A percentile compares a stretch with the other conserved stretches of the same genome.
These are phyloP conservation scores for Pitta sordida DNA, from an alignment of 2,113 vertebrate species.

Conservation along the genomic window DNA sequence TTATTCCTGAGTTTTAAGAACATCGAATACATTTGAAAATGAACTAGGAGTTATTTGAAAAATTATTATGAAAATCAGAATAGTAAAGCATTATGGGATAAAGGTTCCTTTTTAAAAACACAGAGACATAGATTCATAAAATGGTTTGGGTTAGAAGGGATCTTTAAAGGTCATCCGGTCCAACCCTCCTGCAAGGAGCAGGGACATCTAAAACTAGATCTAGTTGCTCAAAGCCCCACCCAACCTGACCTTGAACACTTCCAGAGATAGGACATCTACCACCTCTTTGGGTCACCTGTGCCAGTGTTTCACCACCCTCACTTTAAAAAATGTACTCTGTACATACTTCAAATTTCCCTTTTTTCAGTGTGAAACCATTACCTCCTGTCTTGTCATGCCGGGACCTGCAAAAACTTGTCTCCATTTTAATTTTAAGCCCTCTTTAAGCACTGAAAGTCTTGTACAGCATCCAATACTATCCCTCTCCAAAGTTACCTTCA, in stretches of 20 bases:
- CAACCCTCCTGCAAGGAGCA: background rate
- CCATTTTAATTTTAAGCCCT: accelerated
- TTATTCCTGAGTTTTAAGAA: background rate
- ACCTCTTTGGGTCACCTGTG: accelerated
- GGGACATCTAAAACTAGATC: background rate
- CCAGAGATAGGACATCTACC: accelerated
- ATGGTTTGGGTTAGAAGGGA: background rate
- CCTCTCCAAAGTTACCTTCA: background rate
- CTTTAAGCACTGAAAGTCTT: background rate
- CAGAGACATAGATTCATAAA: background rate
- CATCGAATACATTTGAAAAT: background rate
- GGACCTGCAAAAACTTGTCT: accelerated
- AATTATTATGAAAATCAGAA: background rate
- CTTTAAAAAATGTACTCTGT: background rate
- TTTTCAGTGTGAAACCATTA: background rate
- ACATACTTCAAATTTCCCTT: background rate
- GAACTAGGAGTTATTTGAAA: too few species aligned
- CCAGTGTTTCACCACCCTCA: background rate
- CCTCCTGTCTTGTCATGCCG: background rate
- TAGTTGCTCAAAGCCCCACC: background rate
- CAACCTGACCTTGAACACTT: background rate
- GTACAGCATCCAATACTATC: accelerated
- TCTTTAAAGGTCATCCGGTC: background rate
- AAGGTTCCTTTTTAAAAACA: accelerated
- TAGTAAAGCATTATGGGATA: accelerated